Base-by-base conservation (phyloP, 30 jellyfish, hydroid and myxozoan species). In the Aurelia sp. region DNA sequence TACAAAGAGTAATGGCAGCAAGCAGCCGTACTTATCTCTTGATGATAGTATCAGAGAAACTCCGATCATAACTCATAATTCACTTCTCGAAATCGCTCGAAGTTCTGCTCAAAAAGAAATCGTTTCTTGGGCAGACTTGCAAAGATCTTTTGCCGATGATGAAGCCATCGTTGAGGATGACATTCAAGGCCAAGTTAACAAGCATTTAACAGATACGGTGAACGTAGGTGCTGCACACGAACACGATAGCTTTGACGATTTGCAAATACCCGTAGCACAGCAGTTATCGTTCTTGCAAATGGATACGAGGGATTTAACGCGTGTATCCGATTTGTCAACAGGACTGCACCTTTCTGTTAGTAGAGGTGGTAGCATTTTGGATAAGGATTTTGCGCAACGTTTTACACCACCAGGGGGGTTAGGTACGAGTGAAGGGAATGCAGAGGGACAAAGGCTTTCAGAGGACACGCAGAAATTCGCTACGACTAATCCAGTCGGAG, bases 271-370 rank as follows among this genome's bases (percentile, higher is more conserved):
- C 20, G 86, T 83, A 50, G 92, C 92, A 21, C 66, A 71, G 74
- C 92, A 62, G 60, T 67, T 83, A 52, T 83, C 92, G 22, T 83
- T 83, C 58, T 48, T 83, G 8, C 92, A 83, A 64, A 13, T 83
- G 62, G 92, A 83, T 52, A 72, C 92, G 74, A 47, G 92, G 40
- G 86, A 66, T 52, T 16, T 66, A 23, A 11, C 82, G 60, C 66
- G 75, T 7, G 50, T 18, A 9, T 18, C 90, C 66, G 67, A 58
- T 17, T 58, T 58, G 4, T 20, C 67, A 8, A 20, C 67, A 11
- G 23, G 23, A 58, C 16, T 58, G 23, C 16, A 58, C 23, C 23
- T 58, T 58, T 17, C 20, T 58, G 67, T 58, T 6, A 17, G 67
- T 58, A 20, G 23, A 17, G 23, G 22, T 15, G 67, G 23, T 11